Conservation (phyloP, 2,113 vertebrate species). For the Eptatretus burgeri region DNA sequence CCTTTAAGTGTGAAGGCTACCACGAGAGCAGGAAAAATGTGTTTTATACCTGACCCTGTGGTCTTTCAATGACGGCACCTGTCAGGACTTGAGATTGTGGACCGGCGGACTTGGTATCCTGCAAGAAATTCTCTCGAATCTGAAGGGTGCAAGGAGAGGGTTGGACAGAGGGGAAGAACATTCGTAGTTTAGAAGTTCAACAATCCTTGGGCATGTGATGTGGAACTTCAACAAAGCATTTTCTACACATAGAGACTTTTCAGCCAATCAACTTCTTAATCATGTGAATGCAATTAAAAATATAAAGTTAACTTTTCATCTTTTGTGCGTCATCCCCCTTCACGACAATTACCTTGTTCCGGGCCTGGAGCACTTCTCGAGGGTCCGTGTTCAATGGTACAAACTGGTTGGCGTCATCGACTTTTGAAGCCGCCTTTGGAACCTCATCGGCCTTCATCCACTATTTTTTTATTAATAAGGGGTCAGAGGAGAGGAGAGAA, state of each 20-base stretch:
- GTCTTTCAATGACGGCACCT: constrained; percentile 45
- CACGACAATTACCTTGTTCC: constrained; percentile 42
- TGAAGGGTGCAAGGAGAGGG: background rate
- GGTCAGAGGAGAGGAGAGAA: too few relatives aligned
- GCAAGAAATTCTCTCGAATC: constrained; percentile 83
- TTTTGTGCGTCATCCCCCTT: too few relatives aligned
- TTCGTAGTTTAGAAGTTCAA: too few relatives aligned
- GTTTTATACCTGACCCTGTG: constrained; percentile 33
- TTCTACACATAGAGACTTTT: too few relatives aligned
- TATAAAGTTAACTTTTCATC: too few relatives aligned
- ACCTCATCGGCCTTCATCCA: constrained; percentile 65
- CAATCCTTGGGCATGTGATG: too few relatives aligned
- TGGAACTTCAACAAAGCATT: too few relatives aligned
- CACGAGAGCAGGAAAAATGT: background rate
- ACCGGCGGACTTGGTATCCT: constrained; percentile 75
- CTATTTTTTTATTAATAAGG: constrained; percentile 15
- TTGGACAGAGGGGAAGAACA: background rate
- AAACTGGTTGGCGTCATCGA: constrained; percentile 81
- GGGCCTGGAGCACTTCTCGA: constrained; percentile 70
- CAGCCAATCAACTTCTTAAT: too few relatives aligned
- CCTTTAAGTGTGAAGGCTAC: constrained; percentile 1
- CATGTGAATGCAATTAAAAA: too few relatives aligned
- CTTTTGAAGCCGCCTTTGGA: constrained; percentile 48
- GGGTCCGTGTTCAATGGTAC: constrained; percentile 91
- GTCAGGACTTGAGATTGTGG: constrained; percentile 79